Evolutionary conservation across 2,888 invertebrate genomes (phyloP), one percentile per base, ranked within the genome.

Genomic region (Eupithecia dodoneata): DNA sequence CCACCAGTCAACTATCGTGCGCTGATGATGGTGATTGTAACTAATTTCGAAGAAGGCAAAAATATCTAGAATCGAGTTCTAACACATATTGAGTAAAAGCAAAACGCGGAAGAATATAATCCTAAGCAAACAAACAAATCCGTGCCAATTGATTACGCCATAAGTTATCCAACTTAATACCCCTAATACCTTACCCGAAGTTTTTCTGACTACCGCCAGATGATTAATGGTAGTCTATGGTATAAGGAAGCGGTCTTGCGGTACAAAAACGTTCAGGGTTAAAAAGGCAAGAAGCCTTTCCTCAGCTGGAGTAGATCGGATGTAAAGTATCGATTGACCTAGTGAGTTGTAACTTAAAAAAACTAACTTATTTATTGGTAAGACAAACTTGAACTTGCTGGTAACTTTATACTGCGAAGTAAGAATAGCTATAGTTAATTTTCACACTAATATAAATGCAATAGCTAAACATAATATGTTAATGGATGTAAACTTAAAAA

Each of bases 141-240:
- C 76, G 76, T 69, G 76, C 74, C 78, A 78, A 78, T 78, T 78
- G 74, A 78, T 76, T 74, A 76, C 74, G 44, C 74, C 74, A 78
- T 78, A 78, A 78, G 76, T 78, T 76, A 55, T 67, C 65, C 74
- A 74, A 74, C 78, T 76, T 78, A 78, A 78, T 78, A 74, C 76
- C 74, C 63, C 52, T 76, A 78, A 78, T 76, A 72, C 76, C 78
- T 76, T 72, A 69, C 73, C 65, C 76, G 18, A 75, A 78, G 65
- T 76, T 78, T 76, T 76, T 78, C 72, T 70, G 71, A 76, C 76
- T 78, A 74, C 78, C 72, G 72, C 74, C 70, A 78, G 74, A 78
- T 78, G 78, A 78, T 78, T 72, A 76, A 78, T 78, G 76, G 52
- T 72, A n/a, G 69, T 69, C 13, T 71, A 49, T 76, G 42, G 41